Conservation (phyloP, 2,888 invertebrate species). For the Keiferia lycopersicella region DNA sequence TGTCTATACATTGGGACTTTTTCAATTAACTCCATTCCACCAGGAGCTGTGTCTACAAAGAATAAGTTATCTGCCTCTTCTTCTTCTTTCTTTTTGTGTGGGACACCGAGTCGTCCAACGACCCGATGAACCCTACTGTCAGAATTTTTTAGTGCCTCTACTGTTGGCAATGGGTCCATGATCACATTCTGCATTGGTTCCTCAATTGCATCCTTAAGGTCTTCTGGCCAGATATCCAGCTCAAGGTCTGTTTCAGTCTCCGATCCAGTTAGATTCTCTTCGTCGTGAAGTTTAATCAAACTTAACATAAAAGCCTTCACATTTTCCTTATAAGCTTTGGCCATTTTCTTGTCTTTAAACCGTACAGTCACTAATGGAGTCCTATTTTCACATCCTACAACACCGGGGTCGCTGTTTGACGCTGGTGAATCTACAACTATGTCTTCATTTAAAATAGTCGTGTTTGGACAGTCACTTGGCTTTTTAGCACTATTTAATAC, state of each 20-base stretch:
- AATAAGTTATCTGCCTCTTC: conserved; percentile 59
- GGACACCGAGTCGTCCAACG: no score
- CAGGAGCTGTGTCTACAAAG: conserved; percentile 70
- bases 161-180: conserved; percentile 32
- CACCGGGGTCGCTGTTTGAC: conserved; percentile 57
- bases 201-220: conserved; percentile 46
- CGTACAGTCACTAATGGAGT: conserved; percentile 68
- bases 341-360: conserved; percentile 68
- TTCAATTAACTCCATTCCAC: conserved; percentile 39
- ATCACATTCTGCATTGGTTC: conserved; percentile 36
- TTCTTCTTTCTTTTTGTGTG: no score
- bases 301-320: conserved; percentile 73
- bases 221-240: conserved; percentile 69
- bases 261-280: conserved; percentile 43
- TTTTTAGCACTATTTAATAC: conserved; percentile 36
- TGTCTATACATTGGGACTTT: conserved; percentile 65
- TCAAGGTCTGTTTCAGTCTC: conserved; percentile 65
- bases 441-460: conserved; percentile 61
- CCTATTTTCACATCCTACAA: conserved; percentile 67
- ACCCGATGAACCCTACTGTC: no score
- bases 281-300: conserved; percentile 61
- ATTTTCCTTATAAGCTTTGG: conserved; percentile 68
- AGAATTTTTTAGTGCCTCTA: no score
- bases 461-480: conserved; percentile 39
- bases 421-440: conserved; percentile 64